Conservation (phyloP, 1,140 invertebrate species). For the Drosophila tsacasi region DNA sequence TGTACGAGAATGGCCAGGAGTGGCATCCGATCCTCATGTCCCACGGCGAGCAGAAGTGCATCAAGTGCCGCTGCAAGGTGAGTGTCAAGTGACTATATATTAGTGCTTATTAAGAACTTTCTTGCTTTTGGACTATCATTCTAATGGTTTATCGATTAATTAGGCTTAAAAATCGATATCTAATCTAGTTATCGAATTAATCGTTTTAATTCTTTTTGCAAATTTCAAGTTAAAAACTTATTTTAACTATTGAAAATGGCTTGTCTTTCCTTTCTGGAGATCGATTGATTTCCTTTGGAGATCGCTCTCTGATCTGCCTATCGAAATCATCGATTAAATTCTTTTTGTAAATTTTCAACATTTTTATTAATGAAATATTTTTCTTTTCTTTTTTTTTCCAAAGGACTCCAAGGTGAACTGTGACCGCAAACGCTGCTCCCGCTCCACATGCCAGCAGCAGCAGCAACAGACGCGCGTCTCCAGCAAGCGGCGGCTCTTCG, state of each 20-base stretch:
- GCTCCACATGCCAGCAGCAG: slow-evolving; percentile 88
- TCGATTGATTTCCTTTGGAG: background rate
- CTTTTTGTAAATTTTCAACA: background rate
- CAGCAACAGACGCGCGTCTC: slow-evolving; percentile 86
- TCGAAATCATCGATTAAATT: background rate
- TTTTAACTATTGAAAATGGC: no score
- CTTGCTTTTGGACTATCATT: no score
- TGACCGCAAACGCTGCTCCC: slow-evolving; percentile 91
- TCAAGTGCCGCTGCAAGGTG: slow-evolving; percentile 95
- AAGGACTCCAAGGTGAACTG: slow-evolving; percentile 93
- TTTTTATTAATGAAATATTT: slow-evolving; percentile 32
- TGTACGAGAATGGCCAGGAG: slow-evolving; percentile 92
- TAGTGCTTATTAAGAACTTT: background rate
- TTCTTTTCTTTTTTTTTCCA: slow-evolving; percentile 67
- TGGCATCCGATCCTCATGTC: slow-evolving; percentile 94
- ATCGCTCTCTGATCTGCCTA: background rate
- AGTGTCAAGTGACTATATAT: slow-evolving; percentile 62
- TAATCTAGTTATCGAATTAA: background rate
- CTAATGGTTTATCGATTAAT: background rate
- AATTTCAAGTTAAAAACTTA: background rate
- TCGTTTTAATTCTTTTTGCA: background rate
- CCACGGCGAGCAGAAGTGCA: slow-evolving; percentile 93
- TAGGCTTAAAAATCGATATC: background rate
- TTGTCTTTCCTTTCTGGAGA: no score
- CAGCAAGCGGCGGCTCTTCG: slow-evolving; percentile 79